Base-by-base conservation (phyloP, 2,797 vertebrate species). In the Dermochelys coriacea region DNA sequence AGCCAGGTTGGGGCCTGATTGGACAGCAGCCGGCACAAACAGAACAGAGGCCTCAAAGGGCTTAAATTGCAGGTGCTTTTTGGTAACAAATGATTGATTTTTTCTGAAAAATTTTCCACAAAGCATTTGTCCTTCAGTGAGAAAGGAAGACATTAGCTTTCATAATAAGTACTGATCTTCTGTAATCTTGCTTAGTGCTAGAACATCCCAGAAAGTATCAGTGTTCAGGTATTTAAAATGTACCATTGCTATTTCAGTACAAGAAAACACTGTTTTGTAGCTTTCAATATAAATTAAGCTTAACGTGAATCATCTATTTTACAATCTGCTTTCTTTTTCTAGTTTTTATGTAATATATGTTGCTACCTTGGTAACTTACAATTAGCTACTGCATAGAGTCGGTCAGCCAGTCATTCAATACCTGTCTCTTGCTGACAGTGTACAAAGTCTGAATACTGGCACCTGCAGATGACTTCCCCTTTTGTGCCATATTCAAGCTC, bases 251-350 rank as follows among this genome's bases (percentile, higher is more conserved):
- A 61, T 68, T 86, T 94, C 82, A 75, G 49, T 9, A 4, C 52
- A 61, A 80, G 61, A 89, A 86, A 84, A 52, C 7, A 15, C 29
- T 91, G 68, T 80, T 47, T 16, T 52, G 23, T 5, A 85, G 80
- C 49, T 78, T 86, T 50, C 64, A 91, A 41, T 92, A 87, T 81
- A 86, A 86, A 86, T 81, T 51, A 81, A 88, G 34, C 54, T 45
- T 41, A 54, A 10, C 49, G 34, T 25, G 29, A 49, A 61, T 54
- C 14, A 4, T 8, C 1, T 77, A 71, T 19, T 59, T 83, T 82
- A 37, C 49, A 54, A 77, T 54, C 68, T 18, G 8, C 29, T 29
- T 37, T n/a, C 77, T 31, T 34, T 19, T 37, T 61, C 52, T 50
- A 41, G 68, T n/a, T 89, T 89, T 84, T 83, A 25, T 25, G 47